Base-by-base conservation (phyloP, 23 tunicate genomes). In the Halocynthia aurantium region DNA sequence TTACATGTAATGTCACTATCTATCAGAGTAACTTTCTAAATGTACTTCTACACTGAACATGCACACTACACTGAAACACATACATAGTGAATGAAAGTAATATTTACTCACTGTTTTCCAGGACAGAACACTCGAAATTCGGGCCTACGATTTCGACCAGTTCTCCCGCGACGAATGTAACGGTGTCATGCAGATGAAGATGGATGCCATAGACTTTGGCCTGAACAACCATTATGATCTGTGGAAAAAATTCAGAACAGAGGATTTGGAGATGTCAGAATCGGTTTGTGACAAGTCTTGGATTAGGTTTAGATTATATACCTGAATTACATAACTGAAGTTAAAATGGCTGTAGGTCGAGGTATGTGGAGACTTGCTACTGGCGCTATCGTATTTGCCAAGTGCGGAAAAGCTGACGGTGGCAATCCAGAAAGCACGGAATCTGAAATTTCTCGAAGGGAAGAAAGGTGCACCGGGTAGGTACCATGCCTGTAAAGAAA, bases 361-460 rank as follows among this genome's bases (percentile, higher is more conserved):
- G 17, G 20, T 52, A 6, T 54, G 75, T 10, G 90, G 90, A n/a
- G 90, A 85, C 64, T 55, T 85, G 6, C 67, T 85, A 81, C 71
- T 85, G 69, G 76, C 84, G 7, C 52, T 85, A 7, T 80, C 90
- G 10, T 85, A 85, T 68, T 77, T 85, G 10, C 76, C 67, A 7
- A 85, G 84, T 21, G 90, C 90, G 0, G 90, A 85, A 52, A 85
- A 85, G 67, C 70, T 85, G 73, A 85, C 84, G 0, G 80, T 85
- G 6, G 77, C 90, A 10, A 62, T 85, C 17, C 90, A 85, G 63
- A 85, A 80, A 68, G 90, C 90, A 51, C 66, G 90, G 60, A 80
- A 85, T 55, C 51, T 85, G 50, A 58, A 50, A n/a, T 22, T 52
- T 7, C 76, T 57, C 50, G 80, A 82, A 19, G 73, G 64, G 7